phyloP scores from a whole-genome alignment of 2,797 vertebrate species.

The Malurus leucopterus region DNA sequence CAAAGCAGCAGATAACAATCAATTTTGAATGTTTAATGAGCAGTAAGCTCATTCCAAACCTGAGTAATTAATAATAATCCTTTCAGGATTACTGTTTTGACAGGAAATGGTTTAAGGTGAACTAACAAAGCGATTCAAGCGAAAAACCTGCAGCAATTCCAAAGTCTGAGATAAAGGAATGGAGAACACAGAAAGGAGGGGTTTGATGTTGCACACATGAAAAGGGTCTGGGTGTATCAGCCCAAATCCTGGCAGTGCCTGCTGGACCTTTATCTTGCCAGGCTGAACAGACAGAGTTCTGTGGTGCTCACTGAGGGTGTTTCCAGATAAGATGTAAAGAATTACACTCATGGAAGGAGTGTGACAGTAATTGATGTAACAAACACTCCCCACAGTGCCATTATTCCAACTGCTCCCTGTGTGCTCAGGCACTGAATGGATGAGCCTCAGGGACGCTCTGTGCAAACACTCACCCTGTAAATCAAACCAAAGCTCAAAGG shows the following conservation, averaged over 20 bases:
- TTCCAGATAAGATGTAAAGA: not conserved
- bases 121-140: not conserved
- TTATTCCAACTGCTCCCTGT: rapidly evolving
- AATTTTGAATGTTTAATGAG: not conserved
- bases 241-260: not conserved
- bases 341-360: not conserved
- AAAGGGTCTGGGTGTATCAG: not conserved
- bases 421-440: not conserved
- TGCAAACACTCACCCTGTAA: not conserved
- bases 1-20: not conserved
- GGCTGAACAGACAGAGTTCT: not conserved
- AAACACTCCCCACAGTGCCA: not conserved
- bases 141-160: not conserved
- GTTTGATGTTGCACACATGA: not conserved
- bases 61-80: not conserved
- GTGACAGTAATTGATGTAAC: not conserved
- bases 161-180: not conserved
- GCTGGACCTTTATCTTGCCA: not conserved
- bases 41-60: not conserved
- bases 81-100: not conserved
- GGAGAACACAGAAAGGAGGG: not conserved
- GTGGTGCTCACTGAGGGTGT: not conserved
- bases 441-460: not conserved
- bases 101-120: not conserved
- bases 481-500: not conserved